Percentiles rank a stretch among this genome's conserved stretches.
These are phyloP conservation scores for Hyphantria cunea DNA, from an alignment of 1,140 invertebrate genomes.

Conservation along the genomic window DNA sequence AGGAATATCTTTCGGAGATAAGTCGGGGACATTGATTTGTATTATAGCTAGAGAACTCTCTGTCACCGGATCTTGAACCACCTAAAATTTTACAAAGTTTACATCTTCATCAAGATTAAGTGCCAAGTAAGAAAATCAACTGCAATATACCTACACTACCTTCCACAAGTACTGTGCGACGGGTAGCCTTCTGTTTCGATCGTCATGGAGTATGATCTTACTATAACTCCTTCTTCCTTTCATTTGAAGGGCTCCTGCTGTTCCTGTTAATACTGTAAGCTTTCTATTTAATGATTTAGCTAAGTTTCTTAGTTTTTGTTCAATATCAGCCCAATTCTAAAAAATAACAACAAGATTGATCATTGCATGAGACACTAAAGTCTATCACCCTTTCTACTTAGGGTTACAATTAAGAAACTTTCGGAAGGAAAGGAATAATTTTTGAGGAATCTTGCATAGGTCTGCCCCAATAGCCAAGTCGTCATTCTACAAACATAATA, in stretches of 20 bases:
- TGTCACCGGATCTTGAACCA: slow-evolving; percentile 45
- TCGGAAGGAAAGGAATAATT: too few species aligned
- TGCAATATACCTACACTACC: slow-evolving; percentile 39
- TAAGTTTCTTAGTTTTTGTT: slow-evolving; percentile 49
- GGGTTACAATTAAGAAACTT: too few species aligned
- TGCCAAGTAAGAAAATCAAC: not conserved
- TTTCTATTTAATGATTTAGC: slow-evolving; percentile 35
- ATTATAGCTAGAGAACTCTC: slow-evolving; percentile 53
- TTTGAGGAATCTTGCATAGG: too few species aligned
- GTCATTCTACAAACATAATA: too few species aligned
- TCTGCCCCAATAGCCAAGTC: too few species aligned
- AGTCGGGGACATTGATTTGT: slow-evolving; percentile 61
- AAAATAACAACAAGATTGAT: too few species aligned
- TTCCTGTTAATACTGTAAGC: slow-evolving; percentile 51
- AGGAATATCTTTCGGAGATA: slow-evolving; percentile 36
- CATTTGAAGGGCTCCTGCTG: slow-evolving; percentile 24
- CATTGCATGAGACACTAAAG: too few species aligned
- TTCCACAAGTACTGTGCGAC: slow-evolving; percentile 66
- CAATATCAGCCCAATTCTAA: slow-evolving; percentile 64
- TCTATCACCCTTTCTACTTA: too few species aligned
- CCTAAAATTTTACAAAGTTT: slow-evolving; percentile 34
- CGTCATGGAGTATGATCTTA: not conserved
- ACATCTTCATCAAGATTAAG: not conserved
- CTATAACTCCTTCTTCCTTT: too few species aligned
- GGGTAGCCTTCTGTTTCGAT: slow-evolving; percentile 12